Percentiles rank a stretch among this genome's conserved stretches.
phyloP scores from a whole-genome alignment of 2,113 vertebrate species.

The Sinocyclocheilus anshuiensis region DNA sequence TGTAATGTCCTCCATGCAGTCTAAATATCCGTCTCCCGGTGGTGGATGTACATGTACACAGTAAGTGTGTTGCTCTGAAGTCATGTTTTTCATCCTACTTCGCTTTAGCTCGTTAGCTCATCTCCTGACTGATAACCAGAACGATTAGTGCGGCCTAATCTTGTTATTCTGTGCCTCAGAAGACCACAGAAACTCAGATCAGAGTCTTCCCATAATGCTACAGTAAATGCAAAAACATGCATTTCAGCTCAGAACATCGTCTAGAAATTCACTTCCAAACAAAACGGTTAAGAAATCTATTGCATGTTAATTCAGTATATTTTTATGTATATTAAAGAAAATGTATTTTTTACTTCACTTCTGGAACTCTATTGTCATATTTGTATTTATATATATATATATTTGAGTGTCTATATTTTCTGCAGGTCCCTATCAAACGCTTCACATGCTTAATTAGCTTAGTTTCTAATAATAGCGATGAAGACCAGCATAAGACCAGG shows the following conservation, averaged over 20 bases:
- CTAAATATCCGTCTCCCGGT: no score
- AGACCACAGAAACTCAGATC: background rate
- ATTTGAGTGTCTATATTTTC: background rate
- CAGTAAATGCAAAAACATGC: background rate
- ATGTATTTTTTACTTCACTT: no score
- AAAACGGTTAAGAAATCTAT: background rate
- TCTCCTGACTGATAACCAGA: background rate
- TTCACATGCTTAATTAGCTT: background rate
- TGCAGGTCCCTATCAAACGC: background rate
- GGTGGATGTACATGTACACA: no score
- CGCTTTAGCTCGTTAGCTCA: background rate
- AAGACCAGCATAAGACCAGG: background rate
- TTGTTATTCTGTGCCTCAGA: background rate
- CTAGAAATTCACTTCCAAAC: background rate
- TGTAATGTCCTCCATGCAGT: background rate
- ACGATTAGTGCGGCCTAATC: background rate
- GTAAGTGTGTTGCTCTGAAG: background rate
- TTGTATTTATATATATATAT: no score
- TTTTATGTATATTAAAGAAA: no score
- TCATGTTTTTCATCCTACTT: background rate
- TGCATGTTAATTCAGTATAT: background rate
- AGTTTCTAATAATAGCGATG: background rate
- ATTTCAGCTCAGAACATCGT: background rate
- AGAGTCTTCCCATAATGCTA: background rate
- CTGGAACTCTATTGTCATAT: no score